phyloP scores from a whole-genome alignment of 2,113 vertebrate genomes.

The Nymphicus hollandicus region DNA sequence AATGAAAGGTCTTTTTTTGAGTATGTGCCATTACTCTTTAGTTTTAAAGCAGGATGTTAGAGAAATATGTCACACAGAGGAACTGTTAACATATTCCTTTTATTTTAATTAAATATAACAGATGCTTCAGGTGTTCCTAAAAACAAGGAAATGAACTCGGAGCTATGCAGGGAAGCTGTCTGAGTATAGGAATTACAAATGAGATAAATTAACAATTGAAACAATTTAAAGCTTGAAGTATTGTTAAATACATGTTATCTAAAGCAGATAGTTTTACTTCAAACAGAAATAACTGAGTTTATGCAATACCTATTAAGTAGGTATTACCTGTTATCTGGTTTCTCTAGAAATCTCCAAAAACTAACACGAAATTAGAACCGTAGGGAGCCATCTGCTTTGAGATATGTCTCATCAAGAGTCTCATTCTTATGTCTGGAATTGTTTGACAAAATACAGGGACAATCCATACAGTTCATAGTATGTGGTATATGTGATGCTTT shows the following conservation, averaged over 20 bases:
- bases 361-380: not conserved
- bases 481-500: not conserved
- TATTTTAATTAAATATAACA: constrained; percentile 67
- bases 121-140: constrained; percentile 22
- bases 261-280: not conserved
- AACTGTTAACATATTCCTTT: constrained; percentile 55
- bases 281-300: not conserved
- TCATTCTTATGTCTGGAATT: not conserved
- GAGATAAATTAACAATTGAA: not conserved
- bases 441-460: not conserved
- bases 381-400: not conserved
- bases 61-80: constrained; percentile 56
- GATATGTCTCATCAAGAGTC: not conserved
- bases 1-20: constrained; percentile 4
- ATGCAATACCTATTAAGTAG: not conserved
- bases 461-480: not conserved
- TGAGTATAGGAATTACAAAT: not conserved
- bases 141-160: constrained; percentile 14
- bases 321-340: not conserved
- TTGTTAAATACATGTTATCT: not conserved
- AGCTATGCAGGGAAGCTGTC: not conserved
- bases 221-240: not conserved
- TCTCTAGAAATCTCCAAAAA: not conserved
- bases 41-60: constrained; percentile 48
- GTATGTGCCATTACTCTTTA: not conserved